Percentiles rank a stretch among this genome's conserved stretches.
Conservation (phyloP, 2,888 invertebrate species). For the Ophraella communa region DNA sequence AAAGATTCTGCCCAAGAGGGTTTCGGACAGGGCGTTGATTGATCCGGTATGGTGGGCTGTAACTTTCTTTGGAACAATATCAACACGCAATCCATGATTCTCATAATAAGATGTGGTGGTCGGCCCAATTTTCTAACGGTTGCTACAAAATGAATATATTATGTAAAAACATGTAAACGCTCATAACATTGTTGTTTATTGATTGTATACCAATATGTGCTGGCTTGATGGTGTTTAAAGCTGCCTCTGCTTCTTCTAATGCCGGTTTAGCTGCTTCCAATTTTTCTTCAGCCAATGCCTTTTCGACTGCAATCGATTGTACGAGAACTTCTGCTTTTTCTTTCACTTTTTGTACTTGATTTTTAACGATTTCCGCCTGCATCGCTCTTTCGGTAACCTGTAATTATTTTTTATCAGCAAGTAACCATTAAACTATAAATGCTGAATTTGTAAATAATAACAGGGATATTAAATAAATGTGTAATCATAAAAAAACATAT, state of each 20-base stretch:
- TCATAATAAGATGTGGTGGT: constrained; percentile 96
- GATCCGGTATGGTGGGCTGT: constrained; percentile 82
- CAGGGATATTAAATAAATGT: too few relatives aligned
- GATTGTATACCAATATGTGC: constrained; percentile 77
- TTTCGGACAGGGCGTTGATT: constrained; percentile 83
- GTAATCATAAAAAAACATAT: not conserved
- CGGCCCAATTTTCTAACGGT: constrained; percentile 93
- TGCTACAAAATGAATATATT: constrained; percentile 56
- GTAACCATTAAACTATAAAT: too few relatives aligned
- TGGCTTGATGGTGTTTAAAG: constrained; percentile 94
- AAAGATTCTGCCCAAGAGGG: constrained; percentile 97
- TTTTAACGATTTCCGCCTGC: constrained; percentile 95
- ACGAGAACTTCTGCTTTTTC: constrained; percentile 93
- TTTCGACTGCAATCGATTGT: constrained; percentile 86
- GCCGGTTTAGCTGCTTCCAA: constrained; percentile 96
- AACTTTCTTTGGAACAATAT: constrained; percentile 90
- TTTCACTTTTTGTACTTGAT: constrained; percentile 94
- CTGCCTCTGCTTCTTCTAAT: constrained; percentile 92
- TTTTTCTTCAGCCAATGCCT: constrained; percentile 89
- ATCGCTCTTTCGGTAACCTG: constrained; percentile 88
- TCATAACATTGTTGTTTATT: not conserved
- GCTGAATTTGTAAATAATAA: too few relatives aligned
- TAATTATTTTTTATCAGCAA: too few relatives aligned
- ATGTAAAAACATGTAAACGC: not conserved
- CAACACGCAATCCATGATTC: constrained; percentile 96